These are phyloP conservation scores for Darevskia nairensis DNA, from an alignment of 2,797 vertebrate species.

Conservation along the genomic window DNA sequence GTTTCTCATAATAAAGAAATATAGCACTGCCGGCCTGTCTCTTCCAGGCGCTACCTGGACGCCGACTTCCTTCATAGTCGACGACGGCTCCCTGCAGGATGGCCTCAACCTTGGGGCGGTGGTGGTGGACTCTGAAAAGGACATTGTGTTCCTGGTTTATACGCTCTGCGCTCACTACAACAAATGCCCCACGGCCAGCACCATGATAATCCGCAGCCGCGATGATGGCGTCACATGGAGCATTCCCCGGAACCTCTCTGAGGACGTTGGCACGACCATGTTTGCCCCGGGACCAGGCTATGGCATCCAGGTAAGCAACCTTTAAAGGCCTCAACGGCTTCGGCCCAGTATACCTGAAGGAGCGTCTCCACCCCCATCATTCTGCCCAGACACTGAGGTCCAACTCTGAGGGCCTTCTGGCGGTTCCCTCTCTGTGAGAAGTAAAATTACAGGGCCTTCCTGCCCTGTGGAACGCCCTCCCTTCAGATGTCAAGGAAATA, in stretches of 20 bases:
- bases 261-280: slow-evolving; percentile 81
- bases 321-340: too few species aligned
- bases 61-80: slow-evolving; percentile 84
- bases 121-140: slow-evolving; percentile 81
- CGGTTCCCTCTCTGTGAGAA: too few species aligned
- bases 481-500: too few species aligned
- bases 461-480: too few species aligned
- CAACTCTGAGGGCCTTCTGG: too few species aligned
- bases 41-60: slow-evolving; percentile 87
- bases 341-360: too few species aligned
- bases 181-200: slow-evolving; percentile 81
- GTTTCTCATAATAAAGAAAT: too few species aligned
- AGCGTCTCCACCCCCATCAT: too few species aligned
- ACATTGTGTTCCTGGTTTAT: slow-evolving; percentile 85
- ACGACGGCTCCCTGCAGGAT: slow-evolving; percentile 77
- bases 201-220: slow-evolving; percentile 86
- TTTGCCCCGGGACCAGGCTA: slow-evolving; percentile 89
- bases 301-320: slow-evolving; percentile 87
- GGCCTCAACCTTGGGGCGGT: slow-evolving; percentile 89
- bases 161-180: slow-evolving; percentile 83
- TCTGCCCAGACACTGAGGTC: too few species aligned
- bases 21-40: not conserved
- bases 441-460: too few species aligned
- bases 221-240: slow-evolving; percentile 90
- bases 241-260: slow-evolving; percentile 84